Evolutionary conservation across 2,113 vertebrate species (phyloP), one percentile per base, ranked within the genome.

Genomic region (Myotis yumanensis): DNA sequence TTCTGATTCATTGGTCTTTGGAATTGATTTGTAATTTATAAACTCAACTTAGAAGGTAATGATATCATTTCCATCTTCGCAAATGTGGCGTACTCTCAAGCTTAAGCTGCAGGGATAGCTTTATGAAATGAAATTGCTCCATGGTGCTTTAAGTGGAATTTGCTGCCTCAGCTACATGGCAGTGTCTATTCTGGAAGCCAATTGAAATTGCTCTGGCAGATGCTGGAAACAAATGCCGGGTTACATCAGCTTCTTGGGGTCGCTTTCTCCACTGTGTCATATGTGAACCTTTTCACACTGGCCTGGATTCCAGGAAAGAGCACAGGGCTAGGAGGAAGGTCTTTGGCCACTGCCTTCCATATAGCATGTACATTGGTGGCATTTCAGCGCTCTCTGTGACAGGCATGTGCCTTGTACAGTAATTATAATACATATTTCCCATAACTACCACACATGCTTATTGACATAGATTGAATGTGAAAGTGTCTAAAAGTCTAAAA

Each of bases 161-260:
- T 7, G 72, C 93, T 71, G 40, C 93, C 10, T 23, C 40, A 84
- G 73, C 79, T 93, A 25, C 0, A 0, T 22, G 52, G 86, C 51
- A 2, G 32, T 43, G 20, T 92, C 95, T 96, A 37, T 92, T 95
- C 95, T 96, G 96, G 92, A 83, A 92, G 97, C 94, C 96, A 95
- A 96, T 94, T 96, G 95, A 93, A 96, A 97, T 95, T 91, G 86
- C 89, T 90, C 7, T 92, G 93, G 93, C 95, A 95, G 95, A 96
- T 95, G 95, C 96, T 1, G 51, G 83, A 90, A 95, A 93, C 87
- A 96, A 93, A 94, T 93, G 90, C 90, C 76, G 81, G 87, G 77
- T 73, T 81, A 43, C 73, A 90, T 96, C 94, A 81, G 84, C 76
- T 68, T 16, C 77, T 68, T 35, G 81, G 90, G 90, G 94, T 94